A percentile compares a stretch with the other conserved stretches of the same genome.
These are phyloP conservation scores for Protobothrops mucrosquamatus DNA, from an alignment of 2,113 vertebrate genomes.

Conservation along the genomic window DNA sequence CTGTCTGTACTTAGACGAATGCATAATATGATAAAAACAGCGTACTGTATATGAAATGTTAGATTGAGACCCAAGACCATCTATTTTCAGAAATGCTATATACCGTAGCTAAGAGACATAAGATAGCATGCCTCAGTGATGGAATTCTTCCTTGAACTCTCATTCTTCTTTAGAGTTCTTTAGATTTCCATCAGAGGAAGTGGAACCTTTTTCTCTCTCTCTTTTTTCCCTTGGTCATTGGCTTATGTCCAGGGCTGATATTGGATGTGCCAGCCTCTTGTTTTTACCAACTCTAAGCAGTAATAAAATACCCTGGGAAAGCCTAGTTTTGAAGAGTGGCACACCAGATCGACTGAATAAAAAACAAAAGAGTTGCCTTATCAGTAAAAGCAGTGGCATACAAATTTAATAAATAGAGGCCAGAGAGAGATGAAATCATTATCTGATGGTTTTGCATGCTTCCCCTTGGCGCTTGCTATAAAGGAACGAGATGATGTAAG, in stretches of 20 bases:
- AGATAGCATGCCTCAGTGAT: neutral
- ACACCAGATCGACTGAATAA: too few species aligned
- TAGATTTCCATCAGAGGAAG: conserved; percentile 40
- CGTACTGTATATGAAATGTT: neutral
- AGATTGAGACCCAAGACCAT: neutral
- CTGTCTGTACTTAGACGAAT: neutral
- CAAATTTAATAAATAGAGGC: neutral
- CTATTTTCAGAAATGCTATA: neutral
- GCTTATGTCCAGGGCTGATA: conserved; percentile 26
- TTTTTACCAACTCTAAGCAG: conserved; percentile 20
- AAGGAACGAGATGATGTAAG: neutral
- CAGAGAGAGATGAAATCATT: conserved; percentile 4
- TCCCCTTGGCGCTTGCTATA: neutral
- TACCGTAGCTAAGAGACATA: neutral
- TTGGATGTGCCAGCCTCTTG: conserved; percentile 37
- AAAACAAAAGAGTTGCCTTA: too few species aligned
- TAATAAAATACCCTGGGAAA: neutral
- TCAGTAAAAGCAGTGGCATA: neutral
- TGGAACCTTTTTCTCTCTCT: conserved; percentile 16
- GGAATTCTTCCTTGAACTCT: conserved; percentile 22
- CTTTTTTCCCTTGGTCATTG: conserved; percentile 14
- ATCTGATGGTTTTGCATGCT: neutral
- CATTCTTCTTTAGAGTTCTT: neutral
- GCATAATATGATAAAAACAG: neutral
- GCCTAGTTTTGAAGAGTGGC: neutral